Percentiles rank a stretch among this genome's conserved stretches.
phyloP scores from a whole-genome alignment of 2,797 vertebrate genomes.

The Chiloscyllium punctatum region DNA sequence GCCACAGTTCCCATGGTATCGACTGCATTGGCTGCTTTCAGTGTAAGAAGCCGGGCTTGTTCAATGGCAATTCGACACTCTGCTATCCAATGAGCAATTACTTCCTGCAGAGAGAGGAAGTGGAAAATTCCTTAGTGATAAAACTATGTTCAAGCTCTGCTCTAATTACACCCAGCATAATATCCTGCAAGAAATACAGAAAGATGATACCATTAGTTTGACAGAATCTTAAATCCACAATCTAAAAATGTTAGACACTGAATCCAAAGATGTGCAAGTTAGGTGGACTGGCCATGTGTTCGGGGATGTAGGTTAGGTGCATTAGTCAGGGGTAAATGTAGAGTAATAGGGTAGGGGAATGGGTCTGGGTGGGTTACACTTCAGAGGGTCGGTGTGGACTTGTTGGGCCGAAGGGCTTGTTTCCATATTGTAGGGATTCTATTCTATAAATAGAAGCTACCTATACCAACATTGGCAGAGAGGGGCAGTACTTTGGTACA shows the following conservation, averaged over 20 bases:
- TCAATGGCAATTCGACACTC: constrained; percentile 82
- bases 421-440: no score
- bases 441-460: neutral
- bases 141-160: neutral
- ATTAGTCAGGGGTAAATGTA: no score
- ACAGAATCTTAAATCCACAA: neutral
- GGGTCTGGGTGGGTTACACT: no score
- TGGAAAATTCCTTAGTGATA: neutral
- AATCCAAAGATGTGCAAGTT: no score
- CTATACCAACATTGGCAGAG: neutral
- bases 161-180: neutral
- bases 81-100: constrained; percentile 84
- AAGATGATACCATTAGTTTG: neutral
- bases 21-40: constrained; percentile 70
- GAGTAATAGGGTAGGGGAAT: no score
- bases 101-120: constrained; percentile 62
- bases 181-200: no score
- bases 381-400: no score
- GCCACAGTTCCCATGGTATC: constrained; percentile 64
- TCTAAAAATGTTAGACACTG: neutral
- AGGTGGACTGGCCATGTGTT: no score
- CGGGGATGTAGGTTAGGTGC: no score
- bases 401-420: no score
- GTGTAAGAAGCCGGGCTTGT: constrained; percentile 75
- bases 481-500: neutral